Conservation (phyloP, 2,113 vertebrate species). For the Sphaerodactylus townsendi region DNA sequence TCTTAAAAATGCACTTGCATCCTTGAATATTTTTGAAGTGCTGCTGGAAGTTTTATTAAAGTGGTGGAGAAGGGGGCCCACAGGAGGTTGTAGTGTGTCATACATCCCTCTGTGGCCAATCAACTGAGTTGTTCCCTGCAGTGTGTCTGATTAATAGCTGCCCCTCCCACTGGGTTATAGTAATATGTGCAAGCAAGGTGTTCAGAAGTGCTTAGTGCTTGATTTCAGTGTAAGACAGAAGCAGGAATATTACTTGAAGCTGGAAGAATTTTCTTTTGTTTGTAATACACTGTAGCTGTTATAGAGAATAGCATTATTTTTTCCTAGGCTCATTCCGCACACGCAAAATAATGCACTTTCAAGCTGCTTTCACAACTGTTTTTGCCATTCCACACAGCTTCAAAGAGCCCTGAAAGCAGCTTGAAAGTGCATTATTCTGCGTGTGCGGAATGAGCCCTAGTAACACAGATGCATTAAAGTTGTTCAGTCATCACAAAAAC, state of each 20-base stretch:
- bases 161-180: slow-evolving; percentile 61
- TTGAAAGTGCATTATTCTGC: no score
- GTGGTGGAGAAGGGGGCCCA: slow-evolving; percentile 40
- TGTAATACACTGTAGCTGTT: slow-evolving; percentile 51
- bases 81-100: slow-evolving; percentile 25
- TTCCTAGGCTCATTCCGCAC: no score
- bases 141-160: slow-evolving; percentile 70
- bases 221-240: slow-evolving; percentile 65
- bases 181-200: slow-evolving; percentile 69
- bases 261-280: slow-evolving; percentile 49
- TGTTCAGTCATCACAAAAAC: slow-evolving; percentile 1
- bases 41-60: slow-evolving; percentile 56
- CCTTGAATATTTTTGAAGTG: slow-evolving; percentile 26
- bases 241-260: slow-evolving; percentile 36
- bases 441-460: no score
- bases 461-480: background rate
- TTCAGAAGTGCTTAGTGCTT: slow-evolving; percentile 65
- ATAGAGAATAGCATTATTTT: slow-evolving; percentile 42
- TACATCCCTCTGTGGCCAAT: slow-evolving; percentile 64
- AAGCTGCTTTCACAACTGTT: no score
- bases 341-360: no score
- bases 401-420: no score
- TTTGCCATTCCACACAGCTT: no score
- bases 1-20: background rate
- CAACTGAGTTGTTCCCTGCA: slow-evolving; percentile 68